phyloP scores from a whole-genome alignment of 2,113 vertebrate genomes.

The Nothocercus nigrocapillus region DNA sequence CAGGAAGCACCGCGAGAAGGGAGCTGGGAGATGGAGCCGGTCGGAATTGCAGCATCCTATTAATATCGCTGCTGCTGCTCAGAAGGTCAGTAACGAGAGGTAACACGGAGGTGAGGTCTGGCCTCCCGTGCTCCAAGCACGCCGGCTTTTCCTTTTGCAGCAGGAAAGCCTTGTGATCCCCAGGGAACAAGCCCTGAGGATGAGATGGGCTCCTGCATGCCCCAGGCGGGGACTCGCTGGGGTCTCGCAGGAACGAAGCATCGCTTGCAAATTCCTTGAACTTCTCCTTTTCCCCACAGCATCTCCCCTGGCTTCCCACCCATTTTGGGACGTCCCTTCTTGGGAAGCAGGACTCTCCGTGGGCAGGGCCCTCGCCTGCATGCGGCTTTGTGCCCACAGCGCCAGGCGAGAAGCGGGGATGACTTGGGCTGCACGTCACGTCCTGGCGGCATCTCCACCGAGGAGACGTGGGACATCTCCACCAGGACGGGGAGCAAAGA shows the following conservation, averaged over 20 bases:
- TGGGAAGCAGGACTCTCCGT: not conserved
- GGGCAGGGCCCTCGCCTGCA: not conserved
- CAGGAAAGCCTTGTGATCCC: no score
- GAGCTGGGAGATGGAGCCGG: conserved; percentile 21
- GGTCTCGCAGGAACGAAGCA: no score
- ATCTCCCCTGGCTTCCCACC: no score
- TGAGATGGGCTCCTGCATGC: no score
- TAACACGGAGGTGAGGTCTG: not conserved
- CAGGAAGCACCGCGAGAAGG: conserved; percentile 10
- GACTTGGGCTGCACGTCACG: not conserved
- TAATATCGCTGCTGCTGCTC: conserved; percentile 21
- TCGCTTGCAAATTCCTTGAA: no score
- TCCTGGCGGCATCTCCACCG: accelerated
- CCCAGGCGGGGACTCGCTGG: no score
- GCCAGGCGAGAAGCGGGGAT: not conserved
- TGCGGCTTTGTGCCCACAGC: not conserved
- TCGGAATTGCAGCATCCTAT: conserved; percentile 43
- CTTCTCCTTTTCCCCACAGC: no score
- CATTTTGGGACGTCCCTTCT: not conserved
- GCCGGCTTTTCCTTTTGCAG: no score
- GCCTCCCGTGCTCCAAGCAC: not conserved
- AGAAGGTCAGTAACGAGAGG: conserved; percentile 15
- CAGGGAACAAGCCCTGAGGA: no score
- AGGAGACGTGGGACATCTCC: no score
- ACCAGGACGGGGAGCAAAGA: not conserved